Evolutionary conservation across 2,113 vertebrate genomes (phyloP).

Genomic region (Petrocephalus microphthalmus): DNA sequence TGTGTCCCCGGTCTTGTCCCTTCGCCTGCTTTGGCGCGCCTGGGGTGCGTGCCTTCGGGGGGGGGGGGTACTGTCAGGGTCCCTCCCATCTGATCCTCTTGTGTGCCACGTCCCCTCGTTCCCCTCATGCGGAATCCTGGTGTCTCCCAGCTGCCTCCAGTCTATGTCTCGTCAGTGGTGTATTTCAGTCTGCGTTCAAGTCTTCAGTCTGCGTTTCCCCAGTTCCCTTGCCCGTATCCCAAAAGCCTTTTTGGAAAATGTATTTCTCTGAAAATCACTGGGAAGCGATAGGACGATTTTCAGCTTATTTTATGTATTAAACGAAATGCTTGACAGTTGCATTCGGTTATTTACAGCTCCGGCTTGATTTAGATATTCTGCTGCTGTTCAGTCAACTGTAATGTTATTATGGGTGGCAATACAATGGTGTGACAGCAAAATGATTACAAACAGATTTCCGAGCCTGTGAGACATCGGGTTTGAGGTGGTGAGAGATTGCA

Average conservation of each 20-base stretch:
- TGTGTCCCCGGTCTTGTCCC: no score
- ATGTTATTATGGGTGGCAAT: neutral
- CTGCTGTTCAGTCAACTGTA: neutral
- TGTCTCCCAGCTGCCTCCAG: no score
- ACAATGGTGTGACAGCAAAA: neutral
- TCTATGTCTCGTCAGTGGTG: no score
- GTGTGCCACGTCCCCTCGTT: no score
- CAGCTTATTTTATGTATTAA: neutral
- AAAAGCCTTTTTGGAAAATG: neutral
- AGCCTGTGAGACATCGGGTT: neutral
- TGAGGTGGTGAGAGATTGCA: neutral
- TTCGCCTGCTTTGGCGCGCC: no score
- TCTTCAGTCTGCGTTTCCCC: no score
- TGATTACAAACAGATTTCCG: neutral
- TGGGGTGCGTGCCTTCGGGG: no score
- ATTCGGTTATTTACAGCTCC: neutral
- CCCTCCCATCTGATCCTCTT: no score
- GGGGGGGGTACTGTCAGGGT: no score
- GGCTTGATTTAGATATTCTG: slow-evolving; percentile 10
- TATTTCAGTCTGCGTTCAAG: no score
- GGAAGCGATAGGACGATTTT: neutral
- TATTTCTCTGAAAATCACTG: neutral
- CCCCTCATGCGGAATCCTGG: no score
- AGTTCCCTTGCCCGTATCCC: no score
- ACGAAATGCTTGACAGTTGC: neutral